These are phyloP conservation scores for Phragmatobia fuliginosa DNA, from an alignment of 2,888 invertebrate species.

Conservation along the genomic window DNA sequence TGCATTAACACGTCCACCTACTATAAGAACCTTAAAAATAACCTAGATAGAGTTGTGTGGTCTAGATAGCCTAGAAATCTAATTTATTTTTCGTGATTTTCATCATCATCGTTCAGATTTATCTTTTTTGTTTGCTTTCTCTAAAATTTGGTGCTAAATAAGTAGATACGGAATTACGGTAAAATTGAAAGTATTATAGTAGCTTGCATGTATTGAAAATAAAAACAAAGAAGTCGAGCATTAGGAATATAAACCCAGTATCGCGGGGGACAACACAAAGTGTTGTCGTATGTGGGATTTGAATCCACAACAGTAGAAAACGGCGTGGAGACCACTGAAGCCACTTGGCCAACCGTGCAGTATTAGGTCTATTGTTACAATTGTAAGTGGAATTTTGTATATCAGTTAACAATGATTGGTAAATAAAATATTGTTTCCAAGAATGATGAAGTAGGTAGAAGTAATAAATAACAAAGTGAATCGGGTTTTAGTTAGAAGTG, in stretches of 20 bases:
- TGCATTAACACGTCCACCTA: neutral
- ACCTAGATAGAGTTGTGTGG: neutral
- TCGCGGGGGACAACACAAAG: too few species aligned
- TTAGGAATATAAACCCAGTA: too few species aligned
- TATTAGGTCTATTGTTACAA: too few species aligned
- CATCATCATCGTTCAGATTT: slow-evolving; percentile 23
- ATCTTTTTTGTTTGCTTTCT: slow-evolving; percentile 29
- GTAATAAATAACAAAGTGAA: neutral
- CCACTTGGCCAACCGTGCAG: too few species aligned
- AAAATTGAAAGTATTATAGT: neutral
- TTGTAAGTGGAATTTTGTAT: neutral
- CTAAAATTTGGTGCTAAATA: slow-evolving; percentile 2
- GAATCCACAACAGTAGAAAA: too few species aligned
- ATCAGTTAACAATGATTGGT: neutral
- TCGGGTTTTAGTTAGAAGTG: neutral
- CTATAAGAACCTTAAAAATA: neutral
- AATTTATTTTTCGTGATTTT: slow-evolving; percentile 21
- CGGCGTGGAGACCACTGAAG: too few species aligned
- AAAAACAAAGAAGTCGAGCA: too few species aligned
- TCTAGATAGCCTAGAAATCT: slow-evolving; percentile 27
- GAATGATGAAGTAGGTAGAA: neutral
- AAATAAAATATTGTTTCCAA: neutral
- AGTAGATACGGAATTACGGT: neutral
- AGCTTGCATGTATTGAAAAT: neutral
- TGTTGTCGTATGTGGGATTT: too few species aligned